Evolutionary conservation across 2,797 vertebrate species (phyloP).

Genomic region (Eleutherodactylus coqui): DNA sequence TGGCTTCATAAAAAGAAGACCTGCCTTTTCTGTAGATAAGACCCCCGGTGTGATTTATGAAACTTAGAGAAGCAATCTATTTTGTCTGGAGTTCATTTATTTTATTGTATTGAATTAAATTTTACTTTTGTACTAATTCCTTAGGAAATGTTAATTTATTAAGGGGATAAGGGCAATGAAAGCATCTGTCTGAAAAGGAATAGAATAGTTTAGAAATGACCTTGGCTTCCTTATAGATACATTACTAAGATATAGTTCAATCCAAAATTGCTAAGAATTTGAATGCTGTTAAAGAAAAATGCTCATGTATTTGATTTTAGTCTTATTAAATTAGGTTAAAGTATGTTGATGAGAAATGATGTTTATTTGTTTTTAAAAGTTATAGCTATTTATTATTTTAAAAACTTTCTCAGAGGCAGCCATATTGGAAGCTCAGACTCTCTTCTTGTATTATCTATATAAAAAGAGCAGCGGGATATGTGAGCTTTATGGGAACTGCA

Average conservation of each 20-base stretch:
- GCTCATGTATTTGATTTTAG: too few relatives aligned
- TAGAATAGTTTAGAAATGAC: conserved; percentile 13
- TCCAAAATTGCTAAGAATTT: background rate
- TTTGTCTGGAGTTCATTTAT: conserved; percentile 25
- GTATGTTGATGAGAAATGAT: too few relatives aligned
- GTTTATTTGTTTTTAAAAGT: too few relatives aligned
- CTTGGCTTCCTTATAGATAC: conserved; percentile 3
- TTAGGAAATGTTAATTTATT: conserved; percentile 26
- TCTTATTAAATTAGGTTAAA: too few relatives aligned
- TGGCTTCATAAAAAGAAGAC: conserved; percentile 8
- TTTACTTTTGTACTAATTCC: conserved; percentile 35
- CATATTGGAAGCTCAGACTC: too few relatives aligned
- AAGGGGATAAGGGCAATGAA: background rate
- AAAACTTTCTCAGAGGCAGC: too few relatives aligned
- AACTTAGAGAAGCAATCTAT: conserved; percentile 6
- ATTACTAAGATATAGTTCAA: background rate
- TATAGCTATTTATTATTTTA: too few relatives aligned
- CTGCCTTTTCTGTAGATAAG: conserved; percentile 40
- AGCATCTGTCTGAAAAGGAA: background rate
- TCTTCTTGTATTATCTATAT: too few relatives aligned
- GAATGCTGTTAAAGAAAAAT: too few relatives aligned
- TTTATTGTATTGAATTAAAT: conserved; percentile 32
- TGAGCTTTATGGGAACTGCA: too few relatives aligned
- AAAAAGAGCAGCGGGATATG: too few relatives aligned
- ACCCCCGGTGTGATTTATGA: conserved; percentile 33